phyloP scores from a whole-genome alignment of 53 echinoderm and acorn worm species.

The Patiria pectinifera region DNA sequence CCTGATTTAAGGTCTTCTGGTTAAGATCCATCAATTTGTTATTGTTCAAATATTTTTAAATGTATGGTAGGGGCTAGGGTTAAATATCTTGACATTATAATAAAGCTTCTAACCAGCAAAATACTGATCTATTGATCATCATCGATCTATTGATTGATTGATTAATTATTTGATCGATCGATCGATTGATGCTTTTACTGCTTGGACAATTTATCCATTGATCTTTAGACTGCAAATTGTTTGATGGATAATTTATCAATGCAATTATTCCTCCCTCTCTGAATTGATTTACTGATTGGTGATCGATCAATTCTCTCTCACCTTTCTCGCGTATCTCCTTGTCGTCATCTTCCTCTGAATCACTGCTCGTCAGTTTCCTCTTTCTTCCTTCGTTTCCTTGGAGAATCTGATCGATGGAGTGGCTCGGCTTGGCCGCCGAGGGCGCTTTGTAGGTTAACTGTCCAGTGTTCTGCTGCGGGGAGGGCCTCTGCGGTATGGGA shows the following conservation, averaged over 20 bases:
- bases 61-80: neutral
- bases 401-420: conserved; percentile 69
- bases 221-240: no score
- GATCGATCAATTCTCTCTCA: neutral
- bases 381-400: conserved; percentile 57
- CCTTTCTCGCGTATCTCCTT: conserved; percentile 20
- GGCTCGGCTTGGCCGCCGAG: conserved; percentile 39
- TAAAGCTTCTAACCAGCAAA: neutral
- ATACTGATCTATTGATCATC: no score
- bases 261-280: neutral
- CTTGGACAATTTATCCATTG: no score
- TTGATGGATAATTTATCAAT: neutral
- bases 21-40: neutral
- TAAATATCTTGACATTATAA: neutral
- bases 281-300: neutral
- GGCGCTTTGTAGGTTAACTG: conserved; percentile 30
- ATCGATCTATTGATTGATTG: neutral
- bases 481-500: conserved; percentile 60
- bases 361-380: conserved; percentile 43
- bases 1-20: no score
- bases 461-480: neutral
- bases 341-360: conserved; percentile 28
- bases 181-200: no score
- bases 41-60: neutral
- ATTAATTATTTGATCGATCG: no score